Evolutionary conservation across 2,113 vertebrate species (phyloP).

Genomic region (Microtus richardsoni): DNA sequence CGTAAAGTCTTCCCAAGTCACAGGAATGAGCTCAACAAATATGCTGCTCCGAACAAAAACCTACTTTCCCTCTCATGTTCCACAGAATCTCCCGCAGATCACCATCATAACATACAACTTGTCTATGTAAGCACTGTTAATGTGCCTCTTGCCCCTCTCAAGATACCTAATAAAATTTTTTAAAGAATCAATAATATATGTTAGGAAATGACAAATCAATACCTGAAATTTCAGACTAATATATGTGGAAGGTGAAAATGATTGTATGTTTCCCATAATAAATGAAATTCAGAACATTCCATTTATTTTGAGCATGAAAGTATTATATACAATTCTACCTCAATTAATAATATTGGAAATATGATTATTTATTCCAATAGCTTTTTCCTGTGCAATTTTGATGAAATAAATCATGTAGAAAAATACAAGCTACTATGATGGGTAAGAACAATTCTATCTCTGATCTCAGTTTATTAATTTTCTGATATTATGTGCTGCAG

Average conservation of each 20-base stretch:
- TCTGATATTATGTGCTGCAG: background rate
- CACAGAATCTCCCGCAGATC: background rate
- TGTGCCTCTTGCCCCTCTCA: background rate
- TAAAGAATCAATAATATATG: background rate
- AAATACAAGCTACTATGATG: background rate
- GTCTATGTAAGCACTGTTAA: background rate
- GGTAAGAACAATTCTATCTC: background rate
- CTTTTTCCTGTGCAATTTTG: background rate
- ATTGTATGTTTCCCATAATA: slow-evolving; percentile 6
- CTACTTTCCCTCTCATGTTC: background rate
- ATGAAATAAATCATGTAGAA: slow-evolving; percentile 25
- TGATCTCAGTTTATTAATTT: background rate
- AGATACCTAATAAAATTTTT: background rate
- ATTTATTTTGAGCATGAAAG: background rate
- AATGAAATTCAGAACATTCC: background rate
- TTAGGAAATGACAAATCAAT: background rate
- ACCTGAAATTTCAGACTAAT: slow-evolving; percentile 6
- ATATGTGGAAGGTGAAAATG: background rate
- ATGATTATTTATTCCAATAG: background rate
- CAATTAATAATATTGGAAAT: background rate
- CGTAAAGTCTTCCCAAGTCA: background rate
- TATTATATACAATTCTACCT: background rate
- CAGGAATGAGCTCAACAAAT: accelerated
- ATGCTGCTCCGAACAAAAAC: background rate
- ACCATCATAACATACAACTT: background rate